Evolutionary conservation across 2,888 invertebrate species (phyloP).

Genomic region (Gymnocheta viridis): DNA sequence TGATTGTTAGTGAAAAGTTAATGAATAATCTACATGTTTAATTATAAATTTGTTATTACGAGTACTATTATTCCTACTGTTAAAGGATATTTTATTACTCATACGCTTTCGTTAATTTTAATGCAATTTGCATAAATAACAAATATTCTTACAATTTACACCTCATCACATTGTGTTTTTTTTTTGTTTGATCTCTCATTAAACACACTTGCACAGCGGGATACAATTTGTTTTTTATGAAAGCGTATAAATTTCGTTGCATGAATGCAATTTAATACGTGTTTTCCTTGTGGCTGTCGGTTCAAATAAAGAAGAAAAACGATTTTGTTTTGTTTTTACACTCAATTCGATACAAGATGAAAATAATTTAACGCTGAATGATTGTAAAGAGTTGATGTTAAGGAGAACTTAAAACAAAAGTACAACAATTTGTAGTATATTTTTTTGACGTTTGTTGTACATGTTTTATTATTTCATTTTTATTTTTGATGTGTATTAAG

Average conservation of each 20-base stretch:
- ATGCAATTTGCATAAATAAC: conserved; percentile 30
- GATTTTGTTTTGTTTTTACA: conserved; percentile 6
- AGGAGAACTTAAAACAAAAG: not conserved
- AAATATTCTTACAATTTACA: conserved; percentile 29
- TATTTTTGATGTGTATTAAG: not conserved
- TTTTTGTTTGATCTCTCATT: conserved; percentile 4
- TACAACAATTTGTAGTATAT: not conserved
- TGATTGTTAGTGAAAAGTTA: not conserved
- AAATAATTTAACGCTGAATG: conserved; percentile 33
- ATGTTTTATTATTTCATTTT: not conserved
- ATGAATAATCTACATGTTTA: too few relatives aligned
- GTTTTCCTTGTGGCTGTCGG: conserved; percentile 47
- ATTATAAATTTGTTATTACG: not conserved
- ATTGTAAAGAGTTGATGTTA: not conserved
- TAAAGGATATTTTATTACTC: not conserved
- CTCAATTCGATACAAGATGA: conserved; percentile 36
- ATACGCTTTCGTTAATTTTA: conserved; percentile 9
- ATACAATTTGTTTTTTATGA: not conserved
- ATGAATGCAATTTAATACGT: conserved; percentile 58
- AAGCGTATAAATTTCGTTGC: conserved; percentile 26
- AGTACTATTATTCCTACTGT: not conserved
- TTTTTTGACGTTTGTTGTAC: not conserved
- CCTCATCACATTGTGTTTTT: conserved; percentile 21
- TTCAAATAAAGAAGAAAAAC: conserved; percentile 16
- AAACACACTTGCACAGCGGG: not conserved